A percentile compares a stretch with the other conserved stretches of the same genome.
Evolutionary conservation across 1,140 invertebrate species (phyloP).

Genomic region (Lepidostoma basale): DNA sequence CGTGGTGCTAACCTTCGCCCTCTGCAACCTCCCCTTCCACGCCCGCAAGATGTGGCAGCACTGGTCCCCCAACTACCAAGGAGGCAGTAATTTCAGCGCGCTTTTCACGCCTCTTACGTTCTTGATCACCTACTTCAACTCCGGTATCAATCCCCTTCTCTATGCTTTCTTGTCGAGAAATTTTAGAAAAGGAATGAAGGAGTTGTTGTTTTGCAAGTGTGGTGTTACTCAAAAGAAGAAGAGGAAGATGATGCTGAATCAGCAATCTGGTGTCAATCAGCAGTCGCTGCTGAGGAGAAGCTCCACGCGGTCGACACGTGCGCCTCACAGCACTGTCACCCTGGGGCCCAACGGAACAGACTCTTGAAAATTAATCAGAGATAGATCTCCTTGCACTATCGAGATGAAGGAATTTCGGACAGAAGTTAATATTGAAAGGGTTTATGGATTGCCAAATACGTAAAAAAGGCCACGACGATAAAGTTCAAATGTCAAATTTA

Average conservation of each 20-base stretch:
- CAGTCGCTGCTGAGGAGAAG: constrained; percentile 53
- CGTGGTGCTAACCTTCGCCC: constrained; percentile 80
- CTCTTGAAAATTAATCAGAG: too few species aligned
- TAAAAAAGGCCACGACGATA: too few species aligned
- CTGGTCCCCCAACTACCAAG: constrained; percentile 69
- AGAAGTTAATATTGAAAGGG: too few species aligned
- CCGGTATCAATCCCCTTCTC: constrained; percentile 81
- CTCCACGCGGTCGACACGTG: constrained; percentile 59
- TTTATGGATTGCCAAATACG: too few species aligned
- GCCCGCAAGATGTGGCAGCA: constrained; percentile 81
- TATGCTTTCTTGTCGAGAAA: constrained; percentile 85
- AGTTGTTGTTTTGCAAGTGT: constrained; percentile 66
- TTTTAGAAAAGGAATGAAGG: constrained; percentile 73
- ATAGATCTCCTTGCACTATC: too few species aligned
- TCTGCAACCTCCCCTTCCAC: constrained; percentile 86
- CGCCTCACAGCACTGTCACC: constrained; percentile 60
- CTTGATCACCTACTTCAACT: constrained; percentile 84
- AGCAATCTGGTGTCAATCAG: constrained; percentile 49
- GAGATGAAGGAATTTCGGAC: too few species aligned
- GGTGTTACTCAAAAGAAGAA: constrained; percentile 53
- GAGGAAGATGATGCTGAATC: constrained; percentile 55
- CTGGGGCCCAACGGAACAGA: too few species aligned
- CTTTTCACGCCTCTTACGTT: constrained; percentile 83
- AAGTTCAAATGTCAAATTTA: too few species aligned
- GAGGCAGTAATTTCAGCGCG: constrained; percentile 70